Conservation (phyloP, 1,140 invertebrate genomes). For the Acyrthosiphon pisum region DNA sequence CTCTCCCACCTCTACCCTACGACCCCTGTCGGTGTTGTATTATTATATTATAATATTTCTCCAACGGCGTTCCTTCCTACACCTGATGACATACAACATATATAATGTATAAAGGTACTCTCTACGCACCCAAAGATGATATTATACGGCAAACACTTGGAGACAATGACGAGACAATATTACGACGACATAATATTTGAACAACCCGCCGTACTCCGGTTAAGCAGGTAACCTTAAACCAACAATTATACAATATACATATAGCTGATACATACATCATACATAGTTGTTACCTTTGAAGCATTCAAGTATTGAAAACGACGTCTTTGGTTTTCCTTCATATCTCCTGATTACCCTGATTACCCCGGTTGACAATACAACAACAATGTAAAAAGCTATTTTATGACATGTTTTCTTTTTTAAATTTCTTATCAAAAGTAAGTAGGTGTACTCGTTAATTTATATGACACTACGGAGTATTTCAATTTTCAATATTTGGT, state of each 20-base stretch:
- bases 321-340: background rate
- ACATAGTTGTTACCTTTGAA: background rate
- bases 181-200: background rate
- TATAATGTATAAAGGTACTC: background rate
- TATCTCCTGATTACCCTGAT: background rate
- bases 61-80: background rate
- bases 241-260: background rate
- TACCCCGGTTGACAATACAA: background rate
- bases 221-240: background rate
- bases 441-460: background rate
- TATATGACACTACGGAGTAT: background rate
- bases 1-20: background rate
- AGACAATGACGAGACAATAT: too few species aligned
- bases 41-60: slow-evolving; percentile 4
- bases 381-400: background rate
- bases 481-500: background rate
- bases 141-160: background rate
- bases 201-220: background rate
- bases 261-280: background rate
- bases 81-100: background rate
- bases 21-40: background rate
- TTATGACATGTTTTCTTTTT: background rate
- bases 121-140: background rate
- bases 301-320: background rate
- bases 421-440: background rate